Percentiles rank a stretch among this genome's conserved stretches.
phyloP scores from a whole-genome alignment of 2,113 vertebrate genomes.

The Cyprinodon brontotheroides region DNA sequence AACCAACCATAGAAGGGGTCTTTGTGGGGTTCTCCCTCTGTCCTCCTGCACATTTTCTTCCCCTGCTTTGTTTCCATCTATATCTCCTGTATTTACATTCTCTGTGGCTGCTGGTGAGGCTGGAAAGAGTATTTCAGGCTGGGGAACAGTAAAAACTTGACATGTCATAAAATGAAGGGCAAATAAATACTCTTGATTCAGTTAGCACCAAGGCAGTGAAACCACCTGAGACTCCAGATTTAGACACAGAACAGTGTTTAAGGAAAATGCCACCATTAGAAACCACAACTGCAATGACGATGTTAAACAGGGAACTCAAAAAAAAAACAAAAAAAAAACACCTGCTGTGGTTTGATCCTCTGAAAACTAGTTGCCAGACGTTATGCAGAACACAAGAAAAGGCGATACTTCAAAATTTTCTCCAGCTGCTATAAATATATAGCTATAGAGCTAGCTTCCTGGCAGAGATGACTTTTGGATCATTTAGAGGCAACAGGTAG shows the following conservation, averaged over 20 bases:
- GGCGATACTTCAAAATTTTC: conserved; percentile 4
- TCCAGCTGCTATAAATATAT: background rate
- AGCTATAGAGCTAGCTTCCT: conserved; percentile 29
- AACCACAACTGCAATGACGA: conserved; percentile 16
- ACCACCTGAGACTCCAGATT: conserved; percentile 69
- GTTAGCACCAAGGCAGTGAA: conserved; percentile 56
- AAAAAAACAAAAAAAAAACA: conserved; percentile 28
- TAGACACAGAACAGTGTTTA: conserved; percentile 29
- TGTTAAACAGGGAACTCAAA: conserved; percentile 37
- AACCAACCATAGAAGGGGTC: conserved; percentile 43
- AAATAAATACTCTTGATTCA: conserved; percentile 69
- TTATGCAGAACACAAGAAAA: background rate
- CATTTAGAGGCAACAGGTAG: conserved; percentile 66
- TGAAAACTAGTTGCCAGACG: conserved; percentile 12
- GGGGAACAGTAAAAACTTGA: conserved; percentile 71
- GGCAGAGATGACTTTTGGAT: conserved; percentile 62
- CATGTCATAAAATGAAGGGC: conserved; percentile 70
- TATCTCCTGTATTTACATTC: conserved; percentile 75
- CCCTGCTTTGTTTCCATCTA: conserved; percentile 66
- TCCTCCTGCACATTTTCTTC: conserved; percentile 58
- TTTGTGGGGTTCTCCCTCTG: conserved; percentile 18
- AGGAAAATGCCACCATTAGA: conserved; percentile 43
- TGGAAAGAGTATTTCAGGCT: conserved; percentile 71
- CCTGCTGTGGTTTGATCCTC: background rate
- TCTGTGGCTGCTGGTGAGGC: conserved; percentile 24